phyloP scores from a whole-genome alignment of 2,888 invertebrate species.

The Carterocephalus palaemon region DNA sequence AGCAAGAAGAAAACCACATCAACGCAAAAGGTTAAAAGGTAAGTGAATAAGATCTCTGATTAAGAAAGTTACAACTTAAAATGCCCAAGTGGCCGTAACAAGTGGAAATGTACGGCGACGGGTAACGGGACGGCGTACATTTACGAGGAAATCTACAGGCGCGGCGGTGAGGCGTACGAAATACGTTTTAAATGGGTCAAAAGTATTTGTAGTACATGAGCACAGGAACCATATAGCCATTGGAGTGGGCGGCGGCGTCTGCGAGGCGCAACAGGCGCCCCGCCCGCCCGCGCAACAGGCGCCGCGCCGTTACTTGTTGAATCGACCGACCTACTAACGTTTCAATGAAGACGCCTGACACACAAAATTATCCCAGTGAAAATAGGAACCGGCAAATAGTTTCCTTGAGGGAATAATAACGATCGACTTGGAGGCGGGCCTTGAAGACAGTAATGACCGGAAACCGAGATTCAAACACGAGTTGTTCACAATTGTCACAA shows the following conservation, averaged over 20 bases:
- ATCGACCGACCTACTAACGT: conserved; percentile 78
- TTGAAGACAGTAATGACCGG: neutral
- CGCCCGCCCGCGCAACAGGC: conserved; percentile 65
- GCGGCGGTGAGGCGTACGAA: conserved; percentile 11
- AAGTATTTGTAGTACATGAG: conserved; percentile 58
- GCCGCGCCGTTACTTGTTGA: conserved; percentile 73
- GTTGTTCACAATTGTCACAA: no score
- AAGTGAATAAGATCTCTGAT: no score
- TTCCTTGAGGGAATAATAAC: neutral
- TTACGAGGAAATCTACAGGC: neutral
- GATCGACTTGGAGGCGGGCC: neutral
- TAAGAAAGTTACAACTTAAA: no score
- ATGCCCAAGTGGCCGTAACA: no score
- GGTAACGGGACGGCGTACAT: no score
- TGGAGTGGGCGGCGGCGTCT: conserved; percentile 68
- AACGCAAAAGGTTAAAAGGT: no score
- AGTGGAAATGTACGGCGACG: neutral
- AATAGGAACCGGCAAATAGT: conserved; percentile 25
- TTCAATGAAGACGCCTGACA: conserved; percentile 58
- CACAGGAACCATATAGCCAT: conserved; percentile 41
- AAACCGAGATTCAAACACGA: no score
- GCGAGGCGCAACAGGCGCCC: conserved; percentile 73
- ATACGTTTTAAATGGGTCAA: conserved; percentile 54
- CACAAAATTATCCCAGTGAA: conserved; percentile 36
- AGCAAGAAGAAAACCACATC: no score